These are phyloP conservation scores for Chrysolina haemoptera DNA, from an alignment of 2,888 invertebrate species.

Conservation along the genomic window DNA sequence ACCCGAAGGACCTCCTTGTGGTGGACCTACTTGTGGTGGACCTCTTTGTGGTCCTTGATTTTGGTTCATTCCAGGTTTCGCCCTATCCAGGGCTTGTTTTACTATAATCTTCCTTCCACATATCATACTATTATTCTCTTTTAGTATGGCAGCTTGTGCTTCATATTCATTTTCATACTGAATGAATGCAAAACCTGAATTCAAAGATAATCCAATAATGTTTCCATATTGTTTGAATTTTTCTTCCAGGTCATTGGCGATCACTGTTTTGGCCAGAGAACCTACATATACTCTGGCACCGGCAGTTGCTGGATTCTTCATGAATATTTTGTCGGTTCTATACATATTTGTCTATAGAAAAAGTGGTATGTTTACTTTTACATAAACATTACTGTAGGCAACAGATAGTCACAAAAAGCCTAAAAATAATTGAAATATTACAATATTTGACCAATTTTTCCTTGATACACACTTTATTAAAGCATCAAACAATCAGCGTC, in stretches of 20 bases:
- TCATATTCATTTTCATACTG: conserved; percentile 84
- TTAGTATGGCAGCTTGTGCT: conserved; percentile 82
- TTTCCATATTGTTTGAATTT: conserved; percentile 84
- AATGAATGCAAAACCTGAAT: conserved; percentile 89
- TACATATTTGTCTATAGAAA: conserved; percentile 60
- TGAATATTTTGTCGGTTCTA: conserved; percentile 69
- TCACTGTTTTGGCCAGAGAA: conserved; percentile 76
- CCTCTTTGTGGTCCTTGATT: conserved; percentile 20
- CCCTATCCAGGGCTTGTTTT: conserved; percentile 73
- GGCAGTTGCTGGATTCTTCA: conserved; percentile 83
- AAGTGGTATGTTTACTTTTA: neutral
- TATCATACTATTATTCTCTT: conserved; percentile 80
- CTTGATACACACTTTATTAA: too few relatives aligned
- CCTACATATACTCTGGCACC: conserved; percentile 87
- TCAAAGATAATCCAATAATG: conserved; percentile 80
- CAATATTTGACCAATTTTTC: neutral
- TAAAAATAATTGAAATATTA: neutral
- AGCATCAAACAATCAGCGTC: too few relatives aligned
- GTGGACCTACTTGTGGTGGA: conserved; percentile 12
- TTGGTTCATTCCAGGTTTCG: conserved; percentile 35
- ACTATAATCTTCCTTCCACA: conserved; percentile 82
- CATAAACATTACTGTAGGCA: neutral
- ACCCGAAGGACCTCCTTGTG: neutral
- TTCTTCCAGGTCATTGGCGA: conserved; percentile 78
- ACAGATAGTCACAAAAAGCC: neutral